Evolutionary conservation across 2,888 invertebrate species (phyloP).

Genomic region (Eurois occulta): DNA sequence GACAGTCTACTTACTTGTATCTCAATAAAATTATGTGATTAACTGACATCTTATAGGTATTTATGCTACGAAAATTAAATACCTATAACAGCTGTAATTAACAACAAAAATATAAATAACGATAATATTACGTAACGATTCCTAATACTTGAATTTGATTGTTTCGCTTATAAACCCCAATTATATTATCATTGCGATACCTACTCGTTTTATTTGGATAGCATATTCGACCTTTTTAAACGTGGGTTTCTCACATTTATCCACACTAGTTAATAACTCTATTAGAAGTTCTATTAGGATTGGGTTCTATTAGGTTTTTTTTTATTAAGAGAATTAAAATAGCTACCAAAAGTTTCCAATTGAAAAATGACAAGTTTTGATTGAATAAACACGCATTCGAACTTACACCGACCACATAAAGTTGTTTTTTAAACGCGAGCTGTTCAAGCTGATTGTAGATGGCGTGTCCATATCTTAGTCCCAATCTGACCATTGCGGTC

Average conservation of each 20-base stretch:
- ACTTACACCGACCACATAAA: background rate
- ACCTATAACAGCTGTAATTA: background rate
- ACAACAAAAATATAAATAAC: background rate
- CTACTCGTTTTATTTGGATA: slow-evolving; percentile 14
- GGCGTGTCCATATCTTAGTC: too few relatives aligned
- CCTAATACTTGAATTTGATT: background rate
- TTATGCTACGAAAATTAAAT: background rate
- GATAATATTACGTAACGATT: background rate
- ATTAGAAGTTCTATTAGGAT: slow-evolving; percentile 5
- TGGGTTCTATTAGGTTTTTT: too few relatives aligned
- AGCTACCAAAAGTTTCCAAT: background rate
- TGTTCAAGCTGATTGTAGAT: background rate
- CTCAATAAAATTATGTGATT: background rate
- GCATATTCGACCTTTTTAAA: slow-evolving; percentile 18
- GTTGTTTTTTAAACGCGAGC: background rate
- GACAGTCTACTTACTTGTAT: background rate
- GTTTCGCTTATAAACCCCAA: slow-evolving; percentile 5
- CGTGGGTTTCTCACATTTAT: slow-evolving; percentile 16
- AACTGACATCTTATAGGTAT: too few relatives aligned
- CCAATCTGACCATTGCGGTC: background rate
- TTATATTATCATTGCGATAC: slow-evolving; percentile 19
- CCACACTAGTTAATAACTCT: slow-evolving; percentile 19
- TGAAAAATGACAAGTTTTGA: background rate
- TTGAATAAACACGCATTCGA: background rate
- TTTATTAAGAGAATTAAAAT: slow-evolving; percentile 1